phyloP scores from a whole-genome alignment of 1,140 invertebrate genomes.

The Sitobion miscanthi region DNA sequence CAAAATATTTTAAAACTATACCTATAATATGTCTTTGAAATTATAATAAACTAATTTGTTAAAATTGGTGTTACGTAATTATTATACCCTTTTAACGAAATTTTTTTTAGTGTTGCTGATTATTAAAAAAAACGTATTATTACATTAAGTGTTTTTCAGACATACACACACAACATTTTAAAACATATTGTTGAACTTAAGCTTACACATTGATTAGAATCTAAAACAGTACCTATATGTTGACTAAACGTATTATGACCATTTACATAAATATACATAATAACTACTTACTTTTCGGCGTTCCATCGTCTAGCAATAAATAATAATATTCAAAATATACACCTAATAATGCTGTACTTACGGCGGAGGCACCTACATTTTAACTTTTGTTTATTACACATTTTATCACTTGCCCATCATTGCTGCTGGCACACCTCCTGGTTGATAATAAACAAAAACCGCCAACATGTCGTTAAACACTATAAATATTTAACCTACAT shows the following conservation, averaged over 20 bases:
- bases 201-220: background rate
- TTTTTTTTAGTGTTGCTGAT: too few species aligned
- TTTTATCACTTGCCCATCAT: background rate
- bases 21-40: background rate
- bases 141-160: background rate
- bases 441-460: constrained; percentile 10
- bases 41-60: background rate
- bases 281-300: background rate
- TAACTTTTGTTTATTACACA: constrained; percentile 16
- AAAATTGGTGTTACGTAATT: background rate
- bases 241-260: background rate
- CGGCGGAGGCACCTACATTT: background rate
- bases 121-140: background rate
- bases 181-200: background rate
- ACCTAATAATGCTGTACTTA: background rate
- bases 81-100: too few species aligned
- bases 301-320: background rate
- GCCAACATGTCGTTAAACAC: constrained; percentile 6
- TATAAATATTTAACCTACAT: constrained; percentile 42
- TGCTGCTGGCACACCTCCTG: background rate
- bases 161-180: background rate
- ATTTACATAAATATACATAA: background rate
- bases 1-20: background rate
- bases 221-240: background rate
- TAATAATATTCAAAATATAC: constrained; percentile 4